Evolutionary conservation across 2,113 vertebrate species (phyloP).

Genomic region (Promerops cafer): DNA sequence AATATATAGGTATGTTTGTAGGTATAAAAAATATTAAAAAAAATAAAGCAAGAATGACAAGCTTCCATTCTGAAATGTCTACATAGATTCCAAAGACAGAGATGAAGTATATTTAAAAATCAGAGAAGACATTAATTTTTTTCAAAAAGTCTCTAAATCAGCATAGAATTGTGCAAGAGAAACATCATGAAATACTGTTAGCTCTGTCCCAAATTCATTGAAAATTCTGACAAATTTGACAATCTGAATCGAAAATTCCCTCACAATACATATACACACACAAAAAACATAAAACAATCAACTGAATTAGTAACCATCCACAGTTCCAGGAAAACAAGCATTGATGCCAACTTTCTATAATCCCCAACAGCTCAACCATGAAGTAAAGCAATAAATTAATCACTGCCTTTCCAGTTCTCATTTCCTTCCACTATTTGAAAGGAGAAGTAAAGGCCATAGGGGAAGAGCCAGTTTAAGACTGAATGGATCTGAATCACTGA

Average conservation of each 20-base stretch:
- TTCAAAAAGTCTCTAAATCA: background rate
- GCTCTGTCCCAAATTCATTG: background rate
- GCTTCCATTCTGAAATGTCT: background rate
- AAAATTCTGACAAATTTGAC: background rate
- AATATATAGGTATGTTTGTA: rapidly evolving
- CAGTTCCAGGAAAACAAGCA: background rate
- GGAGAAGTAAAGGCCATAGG: background rate
- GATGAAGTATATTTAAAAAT: background rate
- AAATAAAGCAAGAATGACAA: background rate
- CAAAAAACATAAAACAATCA: background rate
- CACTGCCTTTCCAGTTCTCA: background rate
- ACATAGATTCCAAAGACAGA: background rate
- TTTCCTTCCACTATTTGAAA: background rate
- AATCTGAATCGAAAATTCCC: background rate
- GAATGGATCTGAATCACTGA: background rate
- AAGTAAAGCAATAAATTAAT: background rate
- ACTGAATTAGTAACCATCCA: background rate
- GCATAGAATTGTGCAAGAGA: background rate
- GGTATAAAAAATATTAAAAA: background rate
- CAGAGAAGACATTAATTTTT: background rate
- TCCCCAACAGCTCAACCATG: background rate
- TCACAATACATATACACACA: background rate
- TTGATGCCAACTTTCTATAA: background rate
- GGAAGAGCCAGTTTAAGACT: background rate
- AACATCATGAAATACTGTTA: background rate